phyloP scores from a whole-genome alignment of 2,797 vertebrate species.

The Kryptolebias ocellatus region DNA sequence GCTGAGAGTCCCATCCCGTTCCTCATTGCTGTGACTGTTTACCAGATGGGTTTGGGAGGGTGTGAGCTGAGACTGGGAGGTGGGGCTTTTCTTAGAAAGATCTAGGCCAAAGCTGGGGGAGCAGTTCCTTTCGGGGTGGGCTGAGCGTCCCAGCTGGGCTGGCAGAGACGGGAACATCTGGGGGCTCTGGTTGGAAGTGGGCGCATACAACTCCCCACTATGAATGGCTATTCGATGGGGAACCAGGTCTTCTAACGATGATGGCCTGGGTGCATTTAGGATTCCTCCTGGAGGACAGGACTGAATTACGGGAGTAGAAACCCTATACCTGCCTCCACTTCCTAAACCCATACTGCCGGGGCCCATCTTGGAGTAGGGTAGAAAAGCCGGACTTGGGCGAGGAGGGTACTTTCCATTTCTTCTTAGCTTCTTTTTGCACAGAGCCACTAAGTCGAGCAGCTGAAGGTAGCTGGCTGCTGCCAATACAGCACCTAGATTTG shows the following conservation, averaged over 20 bases:
- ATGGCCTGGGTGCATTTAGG: slow-evolving; percentile 79
- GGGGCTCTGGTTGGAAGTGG: slow-evolving; percentile 85
- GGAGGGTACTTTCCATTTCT: slow-evolving; percentile 93
- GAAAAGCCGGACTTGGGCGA: slow-evolving; percentile 77
- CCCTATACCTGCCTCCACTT: slow-evolving; percentile 84
- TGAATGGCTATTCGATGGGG: slow-evolving; percentile 86
- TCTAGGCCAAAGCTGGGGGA: slow-evolving; percentile 94
- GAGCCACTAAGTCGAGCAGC: slow-evolving; percentile 95
- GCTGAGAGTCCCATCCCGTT: slow-evolving; percentile 78
- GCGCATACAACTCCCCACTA: slow-evolving; percentile 91
- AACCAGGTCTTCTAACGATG: slow-evolving; percentile 81
- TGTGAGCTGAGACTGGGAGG: slow-evolving; percentile 82
- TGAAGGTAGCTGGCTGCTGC: slow-evolving; percentile 98
- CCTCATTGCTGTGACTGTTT: slow-evolving; percentile 81
- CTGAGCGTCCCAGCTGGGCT: slow-evolving; percentile 80
- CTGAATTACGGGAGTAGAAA: slow-evolving; percentile 94
- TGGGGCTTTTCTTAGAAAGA: slow-evolving; percentile 96
- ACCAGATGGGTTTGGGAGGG: slow-evolving; percentile 79
- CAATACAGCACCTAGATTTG: slow-evolving; percentile 91
- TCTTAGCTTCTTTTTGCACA: slow-evolving; percentile 97
- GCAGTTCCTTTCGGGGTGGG: slow-evolving; percentile 88
- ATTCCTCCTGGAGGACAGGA: slow-evolving; percentile 85
- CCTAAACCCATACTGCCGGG: slow-evolving; percentile 80
- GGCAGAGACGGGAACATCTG: slow-evolving; percentile 83
- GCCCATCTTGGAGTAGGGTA: slow-evolving; percentile 84